Percentiles rank a stretch among this genome's conserved stretches.
Conservation (phyloP, 2,797 vertebrate genomes). For the Leptatherina wallacei region DNA sequence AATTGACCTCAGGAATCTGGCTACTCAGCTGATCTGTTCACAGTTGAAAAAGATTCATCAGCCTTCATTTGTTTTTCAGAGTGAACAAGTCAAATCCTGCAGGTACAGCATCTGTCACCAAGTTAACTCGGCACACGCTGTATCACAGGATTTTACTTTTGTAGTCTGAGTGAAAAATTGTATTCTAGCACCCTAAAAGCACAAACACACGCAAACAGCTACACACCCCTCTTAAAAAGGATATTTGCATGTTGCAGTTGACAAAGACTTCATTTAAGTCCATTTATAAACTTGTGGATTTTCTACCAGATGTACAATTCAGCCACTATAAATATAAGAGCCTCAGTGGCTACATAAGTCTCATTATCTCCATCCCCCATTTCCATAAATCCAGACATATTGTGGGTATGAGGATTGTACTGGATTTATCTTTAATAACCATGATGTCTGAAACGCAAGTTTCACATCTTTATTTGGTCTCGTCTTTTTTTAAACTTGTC, state of each 20-base stretch:
- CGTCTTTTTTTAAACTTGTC: not conserved
- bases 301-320: not conserved
- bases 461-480: constrained; percentile 9
- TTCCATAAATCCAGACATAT: constrained; percentile 11
- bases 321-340: not conserved
- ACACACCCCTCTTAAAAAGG: not conserved
- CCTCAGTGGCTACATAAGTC: constrained; percentile 8
- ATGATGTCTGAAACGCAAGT: not conserved
- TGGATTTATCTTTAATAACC: constrained; percentile 18
- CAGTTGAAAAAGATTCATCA: not conserved
- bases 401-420: not conserved
- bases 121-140: no score
- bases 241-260: not conserved
- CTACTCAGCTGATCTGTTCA: no score
- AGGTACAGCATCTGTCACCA: not conserved
- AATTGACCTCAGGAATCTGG: no score
- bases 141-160: not conserved
- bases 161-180: not conserved
- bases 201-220: not conserved
- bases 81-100: no score
- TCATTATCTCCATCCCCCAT: not conserved
- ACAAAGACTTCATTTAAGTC: not conserved
- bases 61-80: not conserved
- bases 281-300: not conserved
- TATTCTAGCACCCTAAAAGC: not conserved